phyloP scores from a whole-genome alignment of 1,140 invertebrate genomes.

The Oppia nitens region DNA sequence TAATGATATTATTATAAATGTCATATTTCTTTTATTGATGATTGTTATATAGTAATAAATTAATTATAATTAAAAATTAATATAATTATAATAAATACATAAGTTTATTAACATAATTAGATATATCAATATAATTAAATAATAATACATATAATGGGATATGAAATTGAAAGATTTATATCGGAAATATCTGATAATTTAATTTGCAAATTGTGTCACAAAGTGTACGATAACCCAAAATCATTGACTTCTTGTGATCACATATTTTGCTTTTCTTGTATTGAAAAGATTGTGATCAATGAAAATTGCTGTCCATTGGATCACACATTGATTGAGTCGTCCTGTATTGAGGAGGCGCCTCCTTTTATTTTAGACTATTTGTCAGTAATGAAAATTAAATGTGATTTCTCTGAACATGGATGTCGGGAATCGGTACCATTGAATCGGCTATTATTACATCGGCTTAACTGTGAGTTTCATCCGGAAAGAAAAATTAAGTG shows the following conservation, averaged over 20 bases:
- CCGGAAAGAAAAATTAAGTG: neutral
- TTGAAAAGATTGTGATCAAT: neutral
- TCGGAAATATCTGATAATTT: neutral
- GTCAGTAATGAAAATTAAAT: neutral
- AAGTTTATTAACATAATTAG: no score
- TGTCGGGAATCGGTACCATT: neutral
- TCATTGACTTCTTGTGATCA: neutral
- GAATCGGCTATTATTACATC: neutral
- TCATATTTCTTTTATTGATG: no score
- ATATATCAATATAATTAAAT: no score
- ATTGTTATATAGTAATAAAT: no score
- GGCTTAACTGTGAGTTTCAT: neutral
- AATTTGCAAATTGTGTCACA: neutral
- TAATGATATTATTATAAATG: no score
- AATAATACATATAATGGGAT: neutral
- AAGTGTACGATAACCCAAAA: neutral
- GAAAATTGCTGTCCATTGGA: neutral
- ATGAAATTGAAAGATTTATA: neutral
- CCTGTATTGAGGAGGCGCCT: neutral
- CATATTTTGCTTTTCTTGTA: neutral
- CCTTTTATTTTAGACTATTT: neutral
- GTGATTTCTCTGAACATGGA: neutral
- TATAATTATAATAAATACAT: no score
- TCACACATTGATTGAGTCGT: neutral
- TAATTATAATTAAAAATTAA: no score